phyloP scores from a whole-genome alignment of 2,888 invertebrate genomes.

The Cosmia pyralina region DNA sequence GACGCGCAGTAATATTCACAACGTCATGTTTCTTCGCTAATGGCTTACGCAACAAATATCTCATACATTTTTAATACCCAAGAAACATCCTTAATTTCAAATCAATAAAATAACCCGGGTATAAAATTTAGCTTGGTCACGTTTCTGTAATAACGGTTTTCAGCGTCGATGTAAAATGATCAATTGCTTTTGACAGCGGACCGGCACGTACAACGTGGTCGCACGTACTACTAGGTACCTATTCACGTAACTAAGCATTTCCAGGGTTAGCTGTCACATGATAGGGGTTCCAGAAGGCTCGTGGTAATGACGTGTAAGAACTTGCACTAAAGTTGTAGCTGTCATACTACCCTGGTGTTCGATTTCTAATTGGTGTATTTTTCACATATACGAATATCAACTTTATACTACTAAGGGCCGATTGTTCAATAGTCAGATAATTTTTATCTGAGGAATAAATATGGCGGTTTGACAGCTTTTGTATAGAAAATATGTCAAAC shows the following conservation, averaged over 20 bases:
- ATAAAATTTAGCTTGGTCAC: slow-evolving; percentile 74
- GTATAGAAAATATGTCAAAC: no score
- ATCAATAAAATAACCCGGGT: slow-evolving; percentile 55
- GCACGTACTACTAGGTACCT: slow-evolving; percentile 49
- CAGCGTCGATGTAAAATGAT: slow-evolving; percentile 72
- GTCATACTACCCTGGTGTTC: no score
- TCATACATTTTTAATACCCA: slow-evolving; percentile 28
- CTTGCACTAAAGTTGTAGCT: background rate
- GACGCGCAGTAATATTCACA: background rate
- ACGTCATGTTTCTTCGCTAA: background rate
- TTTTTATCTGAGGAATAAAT: no score
- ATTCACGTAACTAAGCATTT: slow-evolving; percentile 43
- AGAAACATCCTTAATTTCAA: slow-evolving; percentile 37
- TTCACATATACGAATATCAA: no score
- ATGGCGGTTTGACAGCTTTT: no score
- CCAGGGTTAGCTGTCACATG: slow-evolving; percentile 29
- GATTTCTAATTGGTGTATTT: no score
- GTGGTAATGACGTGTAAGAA: background rate
- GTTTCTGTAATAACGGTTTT: slow-evolving; percentile 74
- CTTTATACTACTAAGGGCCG: no score
- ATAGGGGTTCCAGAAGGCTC: slow-evolving; percentile 10
- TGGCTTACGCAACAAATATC: slow-evolving; percentile 3
- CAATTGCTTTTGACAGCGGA: slow-evolving; percentile 69
- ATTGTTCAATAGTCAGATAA: no score
- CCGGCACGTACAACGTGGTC: slow-evolving; percentile 57